Evolutionary conservation across 2,113 vertebrate genomes (phyloP).

Genomic region (Aspidoscelis tigris): DNA sequence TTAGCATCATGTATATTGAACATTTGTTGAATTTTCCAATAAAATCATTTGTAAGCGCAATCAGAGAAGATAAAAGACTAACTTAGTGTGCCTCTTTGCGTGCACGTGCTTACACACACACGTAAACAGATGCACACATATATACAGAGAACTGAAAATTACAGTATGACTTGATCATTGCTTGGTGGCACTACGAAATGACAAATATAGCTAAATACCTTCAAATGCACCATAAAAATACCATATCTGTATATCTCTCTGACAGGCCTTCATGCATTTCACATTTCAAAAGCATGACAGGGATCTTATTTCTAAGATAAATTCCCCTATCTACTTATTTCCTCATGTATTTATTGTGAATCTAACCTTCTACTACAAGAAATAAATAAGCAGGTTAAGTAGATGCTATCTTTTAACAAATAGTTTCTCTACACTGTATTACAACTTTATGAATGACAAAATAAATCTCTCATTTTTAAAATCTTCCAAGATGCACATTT

Average conservation of each 20-base stretch:
- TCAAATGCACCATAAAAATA: slow-evolving; percentile 85
- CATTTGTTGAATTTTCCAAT: slow-evolving; percentile 38
- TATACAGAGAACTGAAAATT: slow-evolving; percentile 63
- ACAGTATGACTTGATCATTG: slow-evolving; percentile 73
- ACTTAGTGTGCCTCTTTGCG: not conserved
- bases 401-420: slow-evolving; percentile 95
- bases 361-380: slow-evolving; percentile 86
- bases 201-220: slow-evolving; percentile 88
- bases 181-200: slow-evolving; percentile 74
- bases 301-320: slow-evolving; percentile 91
- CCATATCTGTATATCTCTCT: slow-evolving; percentile 86
- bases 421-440: slow-evolving; percentile 81
- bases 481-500: slow-evolving; percentile 77
- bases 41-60: slow-evolving; percentile 39
- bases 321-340: slow-evolving; percentile 87
- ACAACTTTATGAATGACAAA: slow-evolving; percentile 86
- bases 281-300: slow-evolving; percentile 83
- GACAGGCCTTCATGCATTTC: slow-evolving; percentile 83
- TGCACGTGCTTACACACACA: not conserved
- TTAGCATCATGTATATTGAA: slow-evolving; percentile 17
- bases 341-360: slow-evolving; percentile 89
- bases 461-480: slow-evolving; percentile 84
- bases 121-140: slow-evolving; percentile 30
- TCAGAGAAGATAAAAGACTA: slow-evolving; percentile 36
- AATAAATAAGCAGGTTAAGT: slow-evolving; percentile 96